Evolutionary conservation across 1,140 invertebrate species (phyloP).

Genomic region (Tigriopus japonicus): DNA sequence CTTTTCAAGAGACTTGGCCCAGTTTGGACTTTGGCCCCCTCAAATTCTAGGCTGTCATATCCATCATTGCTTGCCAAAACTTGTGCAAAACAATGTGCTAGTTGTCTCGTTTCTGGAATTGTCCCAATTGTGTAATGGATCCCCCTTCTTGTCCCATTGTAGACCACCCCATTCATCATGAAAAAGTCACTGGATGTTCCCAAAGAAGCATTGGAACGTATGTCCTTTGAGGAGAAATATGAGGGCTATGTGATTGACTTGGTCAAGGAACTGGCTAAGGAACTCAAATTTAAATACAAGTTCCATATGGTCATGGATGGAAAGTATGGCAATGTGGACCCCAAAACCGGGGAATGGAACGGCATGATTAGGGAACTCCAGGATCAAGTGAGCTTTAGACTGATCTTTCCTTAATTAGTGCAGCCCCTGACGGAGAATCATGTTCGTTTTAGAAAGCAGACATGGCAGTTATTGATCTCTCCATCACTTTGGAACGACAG

Average conservation of each 20-base stretch:
- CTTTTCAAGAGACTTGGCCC: no score
- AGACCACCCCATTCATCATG: background rate
- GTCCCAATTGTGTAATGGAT: no score
- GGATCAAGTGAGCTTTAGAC: slow-evolving; percentile 38
- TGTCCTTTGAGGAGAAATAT: slow-evolving; percentile 12
- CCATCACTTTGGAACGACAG: slow-evolving; percentile 29
- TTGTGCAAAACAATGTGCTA: background rate
- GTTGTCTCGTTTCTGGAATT: no score
- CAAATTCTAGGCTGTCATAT: no score
- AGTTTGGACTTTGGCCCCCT: no score
- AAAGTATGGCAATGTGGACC: slow-evolving; percentile 44
- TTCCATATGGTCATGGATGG: slow-evolving; percentile 52
- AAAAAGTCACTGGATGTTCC: background rate
- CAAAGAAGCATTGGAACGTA: slow-evolving; percentile 4
- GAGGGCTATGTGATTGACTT: slow-evolving; percentile 7
- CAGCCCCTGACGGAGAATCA: background rate
- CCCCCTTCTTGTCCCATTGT: background rate
- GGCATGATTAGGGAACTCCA: slow-evolving; percentile 71
- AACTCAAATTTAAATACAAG: slow-evolving; percentile 50
- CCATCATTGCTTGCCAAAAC: background rate
- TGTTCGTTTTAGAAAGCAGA: slow-evolving; percentile 27
- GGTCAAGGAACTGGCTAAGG: background rate
- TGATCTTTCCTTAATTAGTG: background rate
- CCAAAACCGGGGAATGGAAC: slow-evolving; percentile 47
- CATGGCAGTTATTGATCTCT: slow-evolving; percentile 31